Evolutionary conservation across 2,888 invertebrate species (phyloP), one percentile per base, ranked within the genome.

Genomic region (Periphyllus acericola): DNA sequence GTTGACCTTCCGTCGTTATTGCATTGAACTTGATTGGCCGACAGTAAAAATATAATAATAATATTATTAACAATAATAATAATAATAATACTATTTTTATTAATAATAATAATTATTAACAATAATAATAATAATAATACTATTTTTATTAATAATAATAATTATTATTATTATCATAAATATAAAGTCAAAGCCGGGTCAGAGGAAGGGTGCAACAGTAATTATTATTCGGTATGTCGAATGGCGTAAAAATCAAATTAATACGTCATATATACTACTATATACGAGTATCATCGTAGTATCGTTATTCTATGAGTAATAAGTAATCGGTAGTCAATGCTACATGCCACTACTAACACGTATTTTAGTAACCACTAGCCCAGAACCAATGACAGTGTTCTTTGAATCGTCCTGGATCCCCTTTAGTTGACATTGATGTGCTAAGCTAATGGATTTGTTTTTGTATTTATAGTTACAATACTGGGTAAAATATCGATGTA

Each of bases 11-110:
- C 60, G 55, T 86, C 72, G 86, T 71, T 80, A 80, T 86, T 86
- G 80, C 86, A 80, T 72, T 80, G 86, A 86, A 86, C 86, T 86
- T 86, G 80, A 80, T 80, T 74, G 80, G 86, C 80, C 72, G 72
- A 60, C 86, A 75, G 75, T 75, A 75, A 29, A 40, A 40, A 71
- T 19, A 72, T 72, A 83, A 83, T 74, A 74, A 72, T 60, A 46
- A 40, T 60, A 36, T 5, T 1, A 75, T 75, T 29, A n/a, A n/a
- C n/a, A n/a, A n/a, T n/a, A n/a, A n/a, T n/a, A n/a, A n/a, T n/a
- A n/a, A n/a, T n/a, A n/a, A n/a, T n/a, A n/a, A n/a, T n/a, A n/a
- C n/a, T n/a, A n/a, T n/a, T n/a, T n/a, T n/a, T n/a, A n/a, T n/a
- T n/a, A n/a, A n/a, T n/a, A n/a, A n/a, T n/a, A n/a, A n/a, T n/a